A percentile compares a stretch with the other conserved stretches of the same genome.
These are phyloP conservation scores for Oncorhynchus gorbuscha DNA, from an alignment of 2,113 vertebrate genomes.

Conservation along the genomic window DNA sequence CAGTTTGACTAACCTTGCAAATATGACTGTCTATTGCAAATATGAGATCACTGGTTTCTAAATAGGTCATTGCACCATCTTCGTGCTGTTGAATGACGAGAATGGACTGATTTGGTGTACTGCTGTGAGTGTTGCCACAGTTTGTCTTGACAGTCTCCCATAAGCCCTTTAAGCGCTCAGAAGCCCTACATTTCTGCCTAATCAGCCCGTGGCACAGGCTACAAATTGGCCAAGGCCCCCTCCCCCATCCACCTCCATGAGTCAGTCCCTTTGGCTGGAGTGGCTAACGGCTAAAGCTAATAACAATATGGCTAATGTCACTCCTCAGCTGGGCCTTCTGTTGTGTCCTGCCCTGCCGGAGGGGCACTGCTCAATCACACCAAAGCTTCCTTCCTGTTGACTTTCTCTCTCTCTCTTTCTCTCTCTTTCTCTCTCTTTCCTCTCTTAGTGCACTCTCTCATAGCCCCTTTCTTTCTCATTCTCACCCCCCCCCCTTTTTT, in stretches of 20 bases:
- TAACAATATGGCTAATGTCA: background rate
- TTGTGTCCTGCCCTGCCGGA: slow-evolving; percentile 11
- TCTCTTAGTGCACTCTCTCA: slow-evolving; percentile 35
- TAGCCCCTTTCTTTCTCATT: slow-evolving; percentile 11
- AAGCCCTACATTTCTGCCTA: slow-evolving; percentile 8
- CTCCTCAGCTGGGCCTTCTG: background rate
- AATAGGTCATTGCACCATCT: too few relatives aligned
- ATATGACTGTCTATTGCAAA: too few relatives aligned
- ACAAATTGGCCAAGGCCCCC: background rate
- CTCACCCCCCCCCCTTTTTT: slow-evolving; percentile 22
- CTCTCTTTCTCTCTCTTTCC: slow-evolving; percentile 11
- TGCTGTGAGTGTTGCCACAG: too few relatives aligned
- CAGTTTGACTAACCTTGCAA: too few relatives aligned
- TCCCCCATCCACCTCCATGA: background rate
- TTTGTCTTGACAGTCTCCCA: too few relatives aligned
- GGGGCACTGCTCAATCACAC: slow-evolving; percentile 25
- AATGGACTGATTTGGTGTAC: too few relatives aligned
- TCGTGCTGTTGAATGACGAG: too few relatives aligned
- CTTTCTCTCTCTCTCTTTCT: slow-evolving; percentile 19
- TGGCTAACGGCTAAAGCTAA: slow-evolving; percentile 14
- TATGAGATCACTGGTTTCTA: too few relatives aligned
- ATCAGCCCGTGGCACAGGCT: slow-evolving; percentile 12
- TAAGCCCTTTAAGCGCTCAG: slow-evolving; percentile 1
- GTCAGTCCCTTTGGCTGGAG: slow-evolving; percentile 3
- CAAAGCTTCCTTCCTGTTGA: slow-evolving; percentile 10